Evolutionary conservation across 2,113 vertebrate species (phyloP).

Genomic region (Cyanoliseus patagonus): DNA sequence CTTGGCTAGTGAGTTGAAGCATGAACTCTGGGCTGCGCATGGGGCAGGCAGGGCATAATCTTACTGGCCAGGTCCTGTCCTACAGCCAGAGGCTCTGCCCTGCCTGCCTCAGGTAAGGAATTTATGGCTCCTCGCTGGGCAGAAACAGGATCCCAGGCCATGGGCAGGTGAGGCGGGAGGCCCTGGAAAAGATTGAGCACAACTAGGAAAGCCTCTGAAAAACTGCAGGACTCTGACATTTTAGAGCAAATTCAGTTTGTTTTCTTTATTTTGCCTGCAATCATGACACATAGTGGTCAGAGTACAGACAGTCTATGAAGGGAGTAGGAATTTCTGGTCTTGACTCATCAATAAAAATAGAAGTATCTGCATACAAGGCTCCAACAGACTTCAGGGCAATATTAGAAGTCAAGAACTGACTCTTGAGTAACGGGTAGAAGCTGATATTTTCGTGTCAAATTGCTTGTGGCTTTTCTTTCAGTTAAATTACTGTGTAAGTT

Average conservation of each 20-base stretch:
- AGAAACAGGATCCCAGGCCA: not conserved
- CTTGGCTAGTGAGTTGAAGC: not conserved
- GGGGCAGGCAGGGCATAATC: not conserved
- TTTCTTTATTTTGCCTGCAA: not conserved
- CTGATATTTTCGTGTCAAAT: not conserved
- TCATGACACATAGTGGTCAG: no score
- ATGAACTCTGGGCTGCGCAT: not conserved
- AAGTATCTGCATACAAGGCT: not conserved
- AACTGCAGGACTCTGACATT: not conserved
- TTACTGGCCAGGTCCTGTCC: not conserved
- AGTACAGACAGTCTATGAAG: not conserved
- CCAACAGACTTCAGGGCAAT: not conserved
- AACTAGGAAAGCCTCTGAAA: not conserved
- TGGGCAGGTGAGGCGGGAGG: accelerated
- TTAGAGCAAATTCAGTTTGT: not conserved
- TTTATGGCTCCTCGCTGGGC: not conserved
- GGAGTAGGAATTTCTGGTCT: not conserved
- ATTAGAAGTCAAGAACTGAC: not conserved
- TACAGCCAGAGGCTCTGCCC: not conserved
- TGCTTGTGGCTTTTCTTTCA: not conserved
- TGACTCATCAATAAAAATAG: not conserved
- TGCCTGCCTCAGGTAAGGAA: not conserved
- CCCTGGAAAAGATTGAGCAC: not conserved
- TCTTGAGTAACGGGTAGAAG: not conserved
- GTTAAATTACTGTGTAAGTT: not conserved